Conservation (phyloP, 2,888 invertebrate species). For the Cheilosia vernalis region DNA sequence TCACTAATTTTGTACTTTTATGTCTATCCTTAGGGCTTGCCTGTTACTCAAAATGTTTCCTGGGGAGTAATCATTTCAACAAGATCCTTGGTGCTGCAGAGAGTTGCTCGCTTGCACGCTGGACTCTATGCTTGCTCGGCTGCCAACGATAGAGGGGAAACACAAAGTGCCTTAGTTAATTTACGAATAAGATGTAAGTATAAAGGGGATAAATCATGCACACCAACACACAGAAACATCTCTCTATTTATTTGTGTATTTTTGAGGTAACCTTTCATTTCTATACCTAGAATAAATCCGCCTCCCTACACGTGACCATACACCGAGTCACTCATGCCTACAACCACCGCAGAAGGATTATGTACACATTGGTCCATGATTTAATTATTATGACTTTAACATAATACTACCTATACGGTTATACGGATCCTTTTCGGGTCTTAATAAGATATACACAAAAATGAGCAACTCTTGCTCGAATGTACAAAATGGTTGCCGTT, state of each 20-base stretch:
- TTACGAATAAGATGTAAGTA: conserved; percentile 93
- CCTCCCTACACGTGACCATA: conserved; percentile 12
- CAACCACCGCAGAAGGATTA: neutral
- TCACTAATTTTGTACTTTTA: conserved; percentile 59
- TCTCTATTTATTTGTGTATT: neutral
- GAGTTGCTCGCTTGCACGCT: conserved; percentile 91
- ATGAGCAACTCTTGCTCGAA: conserved; percentile 24
- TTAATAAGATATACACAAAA: neutral
- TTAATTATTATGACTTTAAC: conserved; percentile 54
- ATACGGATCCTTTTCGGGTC: conserved; percentile 7
- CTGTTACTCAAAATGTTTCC: conserved; percentile 91
- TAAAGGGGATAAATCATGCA: conserved; percentile 44
- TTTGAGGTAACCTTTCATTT: conserved; percentile 37
- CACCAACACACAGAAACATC: no score
- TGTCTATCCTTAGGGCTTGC: conserved; percentile 86
- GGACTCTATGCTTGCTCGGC: conserved; percentile 94
- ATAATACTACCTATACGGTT: no score
- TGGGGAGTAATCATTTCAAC: conserved; percentile 94
- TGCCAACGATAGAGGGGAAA: conserved; percentile 92
- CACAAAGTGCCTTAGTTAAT: conserved; percentile 89
- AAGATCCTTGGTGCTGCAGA: conserved; percentile 93
- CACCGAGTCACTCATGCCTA: conserved; percentile 8
- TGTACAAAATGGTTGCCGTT: no score
- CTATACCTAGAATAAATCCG: conserved; percentile 10
- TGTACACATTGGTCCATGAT: conserved; percentile 42